Evolutionary conservation across 35 echinoderm and acorn worm species (phyloP), one percentile per base, ranked within the genome.

Genomic region (Acanthaster planci): DNA sequence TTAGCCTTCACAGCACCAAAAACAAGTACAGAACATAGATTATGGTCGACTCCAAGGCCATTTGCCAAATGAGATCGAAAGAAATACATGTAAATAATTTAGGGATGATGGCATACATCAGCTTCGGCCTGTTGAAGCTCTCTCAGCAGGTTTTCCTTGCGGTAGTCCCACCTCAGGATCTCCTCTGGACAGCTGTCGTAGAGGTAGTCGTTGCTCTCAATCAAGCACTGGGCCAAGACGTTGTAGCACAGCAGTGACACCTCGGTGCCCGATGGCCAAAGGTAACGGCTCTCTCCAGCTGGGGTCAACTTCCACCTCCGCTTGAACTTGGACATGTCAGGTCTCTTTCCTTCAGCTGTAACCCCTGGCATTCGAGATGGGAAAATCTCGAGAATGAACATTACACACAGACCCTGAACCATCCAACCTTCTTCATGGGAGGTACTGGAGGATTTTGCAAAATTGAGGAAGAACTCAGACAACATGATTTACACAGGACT

Each of bases 161-260:
- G 47, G 55, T 85, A 84, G 17, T 85, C 39, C 89, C 89, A 90
- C 18, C 42, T 19, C 30, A 90, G 77, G 21, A 85, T 50, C 9
- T 90, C 51, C 8, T 17, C 1, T 23, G 64, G 60, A 40, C 89
- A 90, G 26, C 85, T 67, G 0, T 35, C 3, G 37, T 90, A 90
- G 7, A 90, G 77, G n/a, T 80, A 19, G 17, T 51, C 40, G 52
- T 90, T 84, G 35, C 29, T 67, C 16, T 78, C 27, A 19, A 90
- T 52, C 37, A 90, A 64, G 23, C 82, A 52, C n/a, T 90, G 89
- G 15, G 89, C 89, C 34, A 90, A 82, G 12, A 90, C 39, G 18
- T 90, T 90, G 76, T 90, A 90, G 22, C 82, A 79, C 68, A 90
- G 27, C 15, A 90, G 52, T 19, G 37, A 40, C 40, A 90, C 84